Base-by-base conservation (phyloP, 1,140 invertebrate species). In the Drosophila miranda region DNA sequence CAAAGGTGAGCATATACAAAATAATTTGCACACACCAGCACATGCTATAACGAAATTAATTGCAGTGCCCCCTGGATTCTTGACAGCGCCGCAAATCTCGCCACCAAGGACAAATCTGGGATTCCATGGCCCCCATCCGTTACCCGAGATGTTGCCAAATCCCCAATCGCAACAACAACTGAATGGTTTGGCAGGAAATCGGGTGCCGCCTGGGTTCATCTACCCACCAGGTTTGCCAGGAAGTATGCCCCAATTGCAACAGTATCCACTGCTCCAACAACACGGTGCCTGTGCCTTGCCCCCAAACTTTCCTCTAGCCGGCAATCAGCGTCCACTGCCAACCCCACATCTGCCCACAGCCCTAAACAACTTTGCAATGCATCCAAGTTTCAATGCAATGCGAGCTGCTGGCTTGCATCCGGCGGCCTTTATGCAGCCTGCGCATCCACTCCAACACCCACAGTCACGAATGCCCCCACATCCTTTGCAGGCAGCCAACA, bases 341-440 rank as follows among this genome's bases (percentile, higher is more conserved):
- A 89, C 87, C 50, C 87, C 89, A 30, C 90, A 90, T 57, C 58
- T 91, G 23, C 90, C 90, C 49, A 82, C 89, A 44, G 90, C 90
- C 5, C 76, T 91, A 0, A 91, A 91, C 52, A 91, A 91, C 46
- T 91, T 91, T 72, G 90, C 90, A 13, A 91, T 91, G 90, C 90
- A 91, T 81, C 89, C 89, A 1, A 90, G 79, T 70, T 90, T 91
- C 28, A 91, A 90, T 89, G 90, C 90, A 11, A 90, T 90, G 77
- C 79, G 89, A 43, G 91, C 70, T 19, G 75, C 79, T 53, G 92
- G 92, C 48, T 67, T 90, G 21, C 84, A 87, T 63, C 90, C 89
- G 41, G 77, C 91, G 44, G 69, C 91, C 0, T 90, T 92, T 46
- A 92, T 93, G 80, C 92, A 92, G 14, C 79, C 89, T 0, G 76